A percentile compares a stretch with the other conserved stretches of the same genome.
phyloP scores from a whole-genome alignment of 2,113 vertebrate genomes.

The Puffinus mauretanicus region DNA sequence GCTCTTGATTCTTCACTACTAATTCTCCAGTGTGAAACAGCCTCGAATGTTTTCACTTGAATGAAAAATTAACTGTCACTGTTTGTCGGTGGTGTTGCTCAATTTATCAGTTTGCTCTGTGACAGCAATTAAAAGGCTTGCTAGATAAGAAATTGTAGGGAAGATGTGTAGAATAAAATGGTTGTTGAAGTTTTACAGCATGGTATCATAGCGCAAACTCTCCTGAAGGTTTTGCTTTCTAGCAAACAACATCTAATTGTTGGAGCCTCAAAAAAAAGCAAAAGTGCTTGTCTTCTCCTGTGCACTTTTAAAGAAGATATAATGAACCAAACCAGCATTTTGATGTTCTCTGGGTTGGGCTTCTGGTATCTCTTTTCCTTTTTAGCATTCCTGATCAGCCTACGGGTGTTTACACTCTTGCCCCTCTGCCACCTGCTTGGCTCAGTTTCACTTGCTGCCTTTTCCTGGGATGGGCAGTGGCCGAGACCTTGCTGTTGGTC shows the following conservation, averaged over 20 bases:
- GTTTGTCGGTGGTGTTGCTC: background rate
- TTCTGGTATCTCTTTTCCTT: background rate
- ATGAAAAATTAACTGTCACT: background rate
- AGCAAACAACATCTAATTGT: background rate
- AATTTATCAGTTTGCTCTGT: background rate
- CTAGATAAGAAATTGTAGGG: background rate
- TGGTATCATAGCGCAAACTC: background rate
- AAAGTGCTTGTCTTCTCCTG: background rate
- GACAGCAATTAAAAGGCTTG: constrained; percentile 26
- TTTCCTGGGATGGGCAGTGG: background rate
- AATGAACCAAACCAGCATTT: background rate
- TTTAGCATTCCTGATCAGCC: background rate
- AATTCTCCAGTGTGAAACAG: background rate
- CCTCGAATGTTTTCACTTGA: background rate
- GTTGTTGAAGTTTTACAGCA: background rate
- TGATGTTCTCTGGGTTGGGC: background rate
- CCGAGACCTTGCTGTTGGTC: background rate
- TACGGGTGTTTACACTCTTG: background rate
- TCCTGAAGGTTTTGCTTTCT: background rate
- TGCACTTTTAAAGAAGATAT: background rate
- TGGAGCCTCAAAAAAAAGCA: background rate
- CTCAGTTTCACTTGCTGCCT: background rate
- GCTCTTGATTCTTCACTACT: background rate
- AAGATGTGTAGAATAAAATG: background rate
- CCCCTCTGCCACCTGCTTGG: background rate